These are phyloP conservation scores for Ficedula albicollis DNA, from an alignment of 2,797 vertebrate genomes.

Conservation along the genomic window DNA sequence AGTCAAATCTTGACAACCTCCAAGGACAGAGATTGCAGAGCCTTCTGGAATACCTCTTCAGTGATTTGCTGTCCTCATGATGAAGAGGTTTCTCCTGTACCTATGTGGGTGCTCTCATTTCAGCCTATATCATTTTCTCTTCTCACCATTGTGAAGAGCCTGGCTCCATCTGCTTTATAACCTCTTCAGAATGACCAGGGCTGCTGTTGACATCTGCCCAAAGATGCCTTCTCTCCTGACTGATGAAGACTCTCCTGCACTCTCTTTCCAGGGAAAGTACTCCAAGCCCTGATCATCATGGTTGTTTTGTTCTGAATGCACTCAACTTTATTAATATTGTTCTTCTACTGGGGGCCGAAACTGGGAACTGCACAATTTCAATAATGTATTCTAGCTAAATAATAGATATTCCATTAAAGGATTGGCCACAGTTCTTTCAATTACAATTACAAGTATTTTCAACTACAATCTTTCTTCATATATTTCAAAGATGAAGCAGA, in stretches of 20 bases:
- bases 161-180: not conserved
- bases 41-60: not conserved
- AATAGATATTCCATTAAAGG: not conserved
- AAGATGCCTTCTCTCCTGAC: not conserved
- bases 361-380: not conserved
- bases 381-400: not conserved
- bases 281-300: not conserved
- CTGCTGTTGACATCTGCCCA: not conserved
- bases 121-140: not conserved
- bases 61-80: not conserved
- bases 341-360: not conserved
- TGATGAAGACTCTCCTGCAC: not conserved
- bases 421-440: not conserved
- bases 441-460: not conserved
- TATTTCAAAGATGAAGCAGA: not conserved
- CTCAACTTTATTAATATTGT: not conserved
- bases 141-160: not conserved
- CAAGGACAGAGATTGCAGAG: not conserved
- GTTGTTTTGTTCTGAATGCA: not conserved
- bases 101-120: not conserved
- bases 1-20: not conserved
- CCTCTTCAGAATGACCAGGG: not conserved
- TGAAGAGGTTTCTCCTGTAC: not conserved
- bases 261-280: not conserved
- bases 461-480: not conserved